Percentiles rank a stretch among this genome's conserved stretches.
Evolutionary conservation across 2,797 vertebrate species (phyloP).

Genomic region (Sarcophilus harrisii): DNA sequence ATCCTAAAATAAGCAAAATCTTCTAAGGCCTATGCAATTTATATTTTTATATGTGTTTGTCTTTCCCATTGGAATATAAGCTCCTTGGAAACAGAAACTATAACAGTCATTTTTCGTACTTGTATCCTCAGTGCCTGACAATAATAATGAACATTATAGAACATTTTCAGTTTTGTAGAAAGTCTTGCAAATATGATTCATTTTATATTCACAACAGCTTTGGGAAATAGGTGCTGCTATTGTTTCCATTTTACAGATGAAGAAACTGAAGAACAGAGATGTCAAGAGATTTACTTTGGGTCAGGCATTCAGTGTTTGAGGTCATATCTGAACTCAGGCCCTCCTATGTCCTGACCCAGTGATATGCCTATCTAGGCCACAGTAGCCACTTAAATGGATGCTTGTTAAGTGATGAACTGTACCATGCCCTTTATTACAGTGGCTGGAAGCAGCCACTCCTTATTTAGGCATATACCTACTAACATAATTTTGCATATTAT

Average conservation of each 20-base stretch:
- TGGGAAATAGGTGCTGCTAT: neutral
- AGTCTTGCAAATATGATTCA: neutral
- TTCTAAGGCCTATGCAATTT: neutral
- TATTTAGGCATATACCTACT: slow-evolving; percentile 3
- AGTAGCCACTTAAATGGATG: neutral
- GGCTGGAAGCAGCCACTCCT: neutral
- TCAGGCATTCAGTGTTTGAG: neutral
- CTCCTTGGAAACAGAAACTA: neutral
- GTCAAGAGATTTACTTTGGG: neutral
- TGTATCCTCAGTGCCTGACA: neutral
- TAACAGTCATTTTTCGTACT: neutral
- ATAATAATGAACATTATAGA: too few relatives aligned
- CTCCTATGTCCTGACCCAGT: neutral
- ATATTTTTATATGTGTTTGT: neutral
- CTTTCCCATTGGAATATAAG: neutral
- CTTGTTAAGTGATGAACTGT: neutral
- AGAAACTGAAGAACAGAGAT: neutral
- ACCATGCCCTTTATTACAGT: neutral
- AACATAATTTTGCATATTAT: neutral
- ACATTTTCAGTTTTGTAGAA: neutral
- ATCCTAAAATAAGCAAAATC: neutral
- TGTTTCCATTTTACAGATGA: neutral
- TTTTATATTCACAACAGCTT: neutral
- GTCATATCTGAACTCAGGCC: neutral
- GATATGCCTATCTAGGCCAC: neutral